These are phyloP conservation scores for Sarcophaga carnaria DNA, from an alignment of 2,888 invertebrate genomes.

Conservation along the genomic window DNA sequence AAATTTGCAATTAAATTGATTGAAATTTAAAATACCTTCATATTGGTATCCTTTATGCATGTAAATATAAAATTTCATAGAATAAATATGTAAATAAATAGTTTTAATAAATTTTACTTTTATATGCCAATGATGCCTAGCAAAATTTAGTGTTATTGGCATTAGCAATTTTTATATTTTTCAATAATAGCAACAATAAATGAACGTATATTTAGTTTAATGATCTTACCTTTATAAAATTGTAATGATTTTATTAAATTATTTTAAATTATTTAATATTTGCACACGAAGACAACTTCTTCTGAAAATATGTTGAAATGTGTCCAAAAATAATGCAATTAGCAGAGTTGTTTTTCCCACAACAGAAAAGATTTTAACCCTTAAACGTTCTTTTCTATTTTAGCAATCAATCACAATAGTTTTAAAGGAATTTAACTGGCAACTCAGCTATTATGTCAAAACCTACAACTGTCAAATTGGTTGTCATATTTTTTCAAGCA, in stretches of 20 bases:
- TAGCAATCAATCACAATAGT: slow-evolving; percentile 11
- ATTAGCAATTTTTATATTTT: not conserved
- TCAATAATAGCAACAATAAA: not conserved
- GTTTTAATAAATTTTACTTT: slow-evolving; percentile 9
- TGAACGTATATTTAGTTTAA: not conserved
- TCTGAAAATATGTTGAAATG: slow-evolving; percentile 23
- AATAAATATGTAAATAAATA: slow-evolving; percentile 24
- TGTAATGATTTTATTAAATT: slow-evolving; percentile 14
- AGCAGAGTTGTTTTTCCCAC: slow-evolving; percentile 4
- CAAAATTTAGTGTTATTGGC: not conserved
- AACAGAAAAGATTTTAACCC: not conserved
- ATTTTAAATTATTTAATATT: slow-evolving; percentile 42
- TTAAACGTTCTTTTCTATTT: not conserved
- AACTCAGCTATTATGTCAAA: slow-evolving; percentile 9
- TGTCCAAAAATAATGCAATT: slow-evolving; percentile 1
- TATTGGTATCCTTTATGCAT: slow-evolving; percentile 42
- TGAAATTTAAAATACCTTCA: slow-evolving; percentile 55
- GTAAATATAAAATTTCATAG: slow-evolving; percentile 18
- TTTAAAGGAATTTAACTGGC: not conserved
- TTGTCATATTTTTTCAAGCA: slow-evolving; percentile 11
- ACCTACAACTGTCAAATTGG: slow-evolving; percentile 39
- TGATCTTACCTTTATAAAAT: slow-evolving; percentile 52
- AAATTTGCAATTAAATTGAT: not conserved
- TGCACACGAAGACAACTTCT: slow-evolving; percentile 65
- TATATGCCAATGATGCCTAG: not conserved